Evolutionary conservation across 2,113 vertebrate species (phyloP), one percentile per base, ranked within the genome.

Genomic region (Ascaphus truei): DNA sequence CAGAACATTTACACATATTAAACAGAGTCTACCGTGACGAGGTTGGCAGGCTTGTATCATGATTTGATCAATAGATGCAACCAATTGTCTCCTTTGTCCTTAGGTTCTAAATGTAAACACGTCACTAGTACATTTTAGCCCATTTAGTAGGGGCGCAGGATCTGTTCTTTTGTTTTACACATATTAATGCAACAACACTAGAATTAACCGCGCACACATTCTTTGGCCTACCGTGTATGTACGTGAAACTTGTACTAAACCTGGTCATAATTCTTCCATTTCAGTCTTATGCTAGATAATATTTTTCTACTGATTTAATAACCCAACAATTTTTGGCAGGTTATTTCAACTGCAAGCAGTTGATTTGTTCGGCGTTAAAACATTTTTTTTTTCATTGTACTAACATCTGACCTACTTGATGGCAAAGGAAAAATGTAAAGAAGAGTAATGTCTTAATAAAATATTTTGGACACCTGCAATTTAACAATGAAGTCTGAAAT

Each of bases 221-320:
- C n/a, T n/a, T n/a, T n/a, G n/a, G n/a, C n/a, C n/a, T n/a, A n/a
- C n/a, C n/a, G n/a, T 41, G 37, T 41, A 15, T 13, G 37, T n/a
- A 41, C n/a, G 37, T 3, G 37, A 41, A 41, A 13, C 12, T 41
- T 41, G 8, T 41, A 13, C 6, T 41, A 41, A 41, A 45, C 41
- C 41, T 5, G 9, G 5, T 45, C 8, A 15, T 29, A 30, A 53
- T 30, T 53, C 13, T n/a, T 30, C 51, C 29, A 25, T 15, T 29
- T 27, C 3, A 15, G 27, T 29, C 30, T 53, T 53, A 53, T 30
- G n/a, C 26, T 15, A 53, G 27, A 12, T 27, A 30, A 30, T 53
- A 30, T 53, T 53, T 51, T 53, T 53, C 51, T 29, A 53, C 51
- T 16, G 26, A 53, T 53, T 30, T 53, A 53, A 53, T 30, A 53